phyloP scores from a whole-genome alignment of 2,888 invertebrate species.

The Dicranocentrus wangi region DNA sequence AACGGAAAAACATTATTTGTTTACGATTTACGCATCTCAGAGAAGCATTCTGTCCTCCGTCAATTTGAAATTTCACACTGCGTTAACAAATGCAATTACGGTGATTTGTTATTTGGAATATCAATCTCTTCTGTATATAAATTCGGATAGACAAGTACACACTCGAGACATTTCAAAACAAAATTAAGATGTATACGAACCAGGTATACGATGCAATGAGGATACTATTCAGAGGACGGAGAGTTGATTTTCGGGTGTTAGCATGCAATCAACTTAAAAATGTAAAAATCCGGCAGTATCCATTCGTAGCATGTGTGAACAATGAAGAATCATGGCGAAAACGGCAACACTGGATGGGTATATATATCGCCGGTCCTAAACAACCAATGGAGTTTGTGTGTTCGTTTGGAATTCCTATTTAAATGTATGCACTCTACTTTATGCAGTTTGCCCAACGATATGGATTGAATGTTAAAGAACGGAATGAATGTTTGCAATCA shows the following conservation, averaged over 20 bases:
- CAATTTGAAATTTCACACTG: slow-evolving; percentile 46
- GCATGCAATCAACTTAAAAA: slow-evolving; percentile 38
- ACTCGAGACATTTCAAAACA: slow-evolving; percentile 51
- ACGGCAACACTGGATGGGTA: slow-evolving; percentile 52
- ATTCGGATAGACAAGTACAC: slow-evolving; percentile 49
- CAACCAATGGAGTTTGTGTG: slow-evolving; percentile 36
- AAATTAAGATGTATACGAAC: slow-evolving; percentile 40
- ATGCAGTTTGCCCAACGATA: slow-evolving; percentile 31
- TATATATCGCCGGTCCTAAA: slow-evolving; percentile 5
- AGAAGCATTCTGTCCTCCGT: slow-evolving; percentile 31
- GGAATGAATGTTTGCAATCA: slow-evolving; percentile 17
- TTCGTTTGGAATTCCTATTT: slow-evolving; percentile 41
- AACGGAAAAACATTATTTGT: slow-evolving; percentile 35
- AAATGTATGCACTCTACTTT: slow-evolving; percentile 41
- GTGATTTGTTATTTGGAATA: slow-evolving; percentile 59
- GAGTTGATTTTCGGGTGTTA: slow-evolving; percentile 17
- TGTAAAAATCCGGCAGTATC: slow-evolving; percentile 18
- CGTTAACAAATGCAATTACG: slow-evolving; percentile 39
- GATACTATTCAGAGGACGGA: slow-evolving; percentile 1
- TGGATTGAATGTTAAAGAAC: slow-evolving; percentile 17
- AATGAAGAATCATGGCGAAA: neutral
- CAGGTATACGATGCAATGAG: slow-evolving; percentile 16
- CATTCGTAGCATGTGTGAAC: slow-evolving; percentile 46
- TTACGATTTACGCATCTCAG: slow-evolving; percentile 39
- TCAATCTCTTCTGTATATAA: slow-evolving; percentile 48